Conservation (phyloP, 2,113 vertebrate species). For the Pyxicephalus adspersus region DNA sequence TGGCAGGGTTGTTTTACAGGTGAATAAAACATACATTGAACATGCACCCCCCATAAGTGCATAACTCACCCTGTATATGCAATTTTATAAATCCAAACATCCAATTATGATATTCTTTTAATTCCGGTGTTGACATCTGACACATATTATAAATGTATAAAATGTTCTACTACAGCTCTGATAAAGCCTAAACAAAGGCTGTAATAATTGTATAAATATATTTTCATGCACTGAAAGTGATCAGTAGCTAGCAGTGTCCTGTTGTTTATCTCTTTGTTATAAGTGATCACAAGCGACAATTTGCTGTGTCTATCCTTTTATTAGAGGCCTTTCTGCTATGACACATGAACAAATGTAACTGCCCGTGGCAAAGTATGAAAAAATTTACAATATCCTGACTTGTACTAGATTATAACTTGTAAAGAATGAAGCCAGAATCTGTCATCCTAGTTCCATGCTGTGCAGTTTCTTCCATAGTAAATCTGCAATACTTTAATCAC, state of each 20-base stretch:
- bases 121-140: too few species aligned
- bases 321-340: conserved; percentile 15
- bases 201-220: too few species aligned
- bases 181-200: too few species aligned
- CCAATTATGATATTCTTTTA: too few species aligned
- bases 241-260: neutral
- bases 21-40: too few species aligned
- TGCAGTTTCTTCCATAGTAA: neutral
- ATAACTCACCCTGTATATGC: too few species aligned
- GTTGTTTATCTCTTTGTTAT: neutral
- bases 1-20: too few species aligned
- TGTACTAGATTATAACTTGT: conserved; percentile 16
- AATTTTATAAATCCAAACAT: too few species aligned
- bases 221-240: too few species aligned
- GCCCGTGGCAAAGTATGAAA: conserved; percentile 35
- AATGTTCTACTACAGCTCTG: too few species aligned
- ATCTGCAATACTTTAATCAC: neutral
- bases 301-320: conserved; percentile 42
- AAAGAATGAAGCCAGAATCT: neutral
- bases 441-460: neutral
- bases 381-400: conserved; percentile 22
- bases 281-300: conserved; percentile 34
- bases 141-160: too few species aligned
- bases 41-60: too few species aligned
- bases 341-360: conserved; percentile 17